phyloP scores from a whole-genome alignment of 2,113 vertebrate genomes.

The Lycocorax pyrrhopterus region DNA sequence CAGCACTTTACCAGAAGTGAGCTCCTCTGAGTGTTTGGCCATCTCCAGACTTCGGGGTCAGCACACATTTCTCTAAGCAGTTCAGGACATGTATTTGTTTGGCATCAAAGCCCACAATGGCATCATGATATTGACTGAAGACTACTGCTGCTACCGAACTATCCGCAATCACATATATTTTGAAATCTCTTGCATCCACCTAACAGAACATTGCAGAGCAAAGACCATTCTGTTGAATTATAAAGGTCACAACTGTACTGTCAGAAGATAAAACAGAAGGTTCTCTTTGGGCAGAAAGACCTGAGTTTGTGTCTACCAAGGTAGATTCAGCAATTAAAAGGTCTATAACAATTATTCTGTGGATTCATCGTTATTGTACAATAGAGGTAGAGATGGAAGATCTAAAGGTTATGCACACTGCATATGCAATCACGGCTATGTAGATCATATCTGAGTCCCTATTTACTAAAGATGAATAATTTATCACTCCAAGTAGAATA shows the following conservation, averaged over 20 bases:
- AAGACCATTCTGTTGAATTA: not conserved
- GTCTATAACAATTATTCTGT: not conserved
- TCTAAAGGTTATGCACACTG: not conserved
- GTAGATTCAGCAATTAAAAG: not conserved
- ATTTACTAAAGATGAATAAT: not conserved
- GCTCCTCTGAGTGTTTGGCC: slow-evolving; percentile 2
- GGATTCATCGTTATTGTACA: not conserved
- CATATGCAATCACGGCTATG: not conserved
- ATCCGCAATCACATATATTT: not conserved
- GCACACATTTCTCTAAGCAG: not conserved
- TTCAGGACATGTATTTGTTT: not conserved
- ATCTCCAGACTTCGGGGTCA: not conserved
- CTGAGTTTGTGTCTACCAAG: not conserved
- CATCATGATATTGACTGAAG: not conserved
- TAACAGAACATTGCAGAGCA: not conserved
- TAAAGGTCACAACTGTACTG: not conserved
- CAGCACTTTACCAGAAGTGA: slow-evolving; percentile 13
- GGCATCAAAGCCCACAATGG: not conserved
- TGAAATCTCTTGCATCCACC: not conserved
- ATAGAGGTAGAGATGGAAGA: not conserved
- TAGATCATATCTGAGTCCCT: not conserved
- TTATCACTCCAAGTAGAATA: not conserved
- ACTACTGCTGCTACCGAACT: not conserved
- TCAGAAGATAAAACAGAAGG: not conserved
- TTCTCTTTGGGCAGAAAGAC: not conserved